Evolutionary conservation across 2,888 invertebrate species (phyloP), one percentile per base, ranked within the genome.

Genomic region (Aphidius colemani): DNA sequence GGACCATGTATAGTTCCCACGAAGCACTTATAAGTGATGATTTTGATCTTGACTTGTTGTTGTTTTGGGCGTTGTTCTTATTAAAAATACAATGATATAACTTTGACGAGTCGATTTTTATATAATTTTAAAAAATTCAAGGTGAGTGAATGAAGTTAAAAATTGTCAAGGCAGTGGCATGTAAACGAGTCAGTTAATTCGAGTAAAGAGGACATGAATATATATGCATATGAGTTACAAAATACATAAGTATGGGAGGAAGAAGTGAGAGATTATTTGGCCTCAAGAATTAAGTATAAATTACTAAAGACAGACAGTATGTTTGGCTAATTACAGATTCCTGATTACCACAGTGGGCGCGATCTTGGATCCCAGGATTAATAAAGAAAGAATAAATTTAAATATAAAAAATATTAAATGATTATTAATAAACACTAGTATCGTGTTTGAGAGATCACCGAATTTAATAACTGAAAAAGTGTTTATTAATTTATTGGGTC

Each of bases 251-350:
- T 1, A n/a, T 39, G 18, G 0, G 56, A 59, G 50, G 59, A 30
- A 49, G 60, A 30, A 62, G 57, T 56, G 56, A 60, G 60, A 58
- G 46, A 59, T 57, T 57, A 64, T 59, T 65, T 66, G 59, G 67
- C 71, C 66, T 3, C 66, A 59, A 64, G 67, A 69, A 70, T 67
- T 67, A 63, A 53, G 68, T 63, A 68, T 78, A 78, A 78, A 78
- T 79, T 74, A 73, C 73, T 69, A 75, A 69, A 74, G 76, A 78
- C 77, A 74, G 77, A 77, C 76, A 76, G 75, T 76, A 76, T 78
- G 78, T 78, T 77, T 77, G 71, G 74, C 78, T 80, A 80, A 80
- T 81, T 81, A 78, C 80, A 79, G 78, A 78, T 79, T 74, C 73
- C 72, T 76, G 77, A 78, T 80, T 78, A 79, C 77, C 77, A 66